A percentile compares a stretch with the other conserved stretches of the same genome.
phyloP scores from a whole-genome alignment of 1,140 invertebrate genomes.

The Stegodyphus mimosarum region DNA sequence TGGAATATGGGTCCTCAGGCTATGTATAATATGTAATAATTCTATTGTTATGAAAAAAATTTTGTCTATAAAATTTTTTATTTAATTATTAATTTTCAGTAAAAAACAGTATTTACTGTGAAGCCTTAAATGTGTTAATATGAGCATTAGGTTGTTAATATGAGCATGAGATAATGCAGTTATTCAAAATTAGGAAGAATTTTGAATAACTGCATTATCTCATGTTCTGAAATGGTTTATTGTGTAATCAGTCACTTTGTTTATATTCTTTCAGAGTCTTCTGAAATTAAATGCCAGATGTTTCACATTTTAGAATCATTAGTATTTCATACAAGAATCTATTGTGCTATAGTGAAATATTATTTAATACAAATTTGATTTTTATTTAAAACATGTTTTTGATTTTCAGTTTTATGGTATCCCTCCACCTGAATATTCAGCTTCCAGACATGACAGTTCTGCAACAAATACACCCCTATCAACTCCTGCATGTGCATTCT shows the following conservation, averaged over 20 bases:
- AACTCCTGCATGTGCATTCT: neutral
- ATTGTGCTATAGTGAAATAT: neutral
- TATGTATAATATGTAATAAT: neutral
- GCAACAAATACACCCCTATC: neutral
- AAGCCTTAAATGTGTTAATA: neutral
- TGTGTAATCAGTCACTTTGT: neutral
- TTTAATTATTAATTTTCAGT: neutral
- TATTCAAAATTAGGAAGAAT: too few species aligned
- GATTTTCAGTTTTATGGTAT: conserved; percentile 49
- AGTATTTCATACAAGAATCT: neutral
- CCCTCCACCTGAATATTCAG: conserved; percentile 48
- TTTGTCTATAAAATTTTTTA: neutral
- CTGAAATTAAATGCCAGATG: neutral
- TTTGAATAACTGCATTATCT: too few species aligned
- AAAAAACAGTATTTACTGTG: neutral
- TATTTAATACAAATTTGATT: neutral
- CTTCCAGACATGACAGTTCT: neutral
- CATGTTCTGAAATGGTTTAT: neutral
- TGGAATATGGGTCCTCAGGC: neutral
- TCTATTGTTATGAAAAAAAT: neutral
- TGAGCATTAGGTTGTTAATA: too few species aligned
- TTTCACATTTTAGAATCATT: neutral
- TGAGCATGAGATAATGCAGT: too few species aligned
- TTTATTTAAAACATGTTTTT: neutral
- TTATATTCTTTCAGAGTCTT: neutral